Conservation (phyloP, 2,113 vertebrate genomes). For the Anarrhichthys ocellatus region DNA sequence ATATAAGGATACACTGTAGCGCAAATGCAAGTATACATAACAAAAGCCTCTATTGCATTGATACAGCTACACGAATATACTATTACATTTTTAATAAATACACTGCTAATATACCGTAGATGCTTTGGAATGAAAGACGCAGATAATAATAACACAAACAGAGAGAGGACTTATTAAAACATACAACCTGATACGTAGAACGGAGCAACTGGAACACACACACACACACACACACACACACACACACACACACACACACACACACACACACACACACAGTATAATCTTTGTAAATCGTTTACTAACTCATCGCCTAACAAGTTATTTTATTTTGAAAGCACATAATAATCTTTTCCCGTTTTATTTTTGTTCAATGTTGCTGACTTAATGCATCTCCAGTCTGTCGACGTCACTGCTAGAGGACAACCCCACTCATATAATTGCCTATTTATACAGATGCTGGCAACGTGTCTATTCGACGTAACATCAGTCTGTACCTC, state of each 20-base stretch:
- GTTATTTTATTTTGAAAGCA: constrained; percentile 57
- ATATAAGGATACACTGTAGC: too few species aligned
- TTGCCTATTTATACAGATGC: constrained; percentile 37
- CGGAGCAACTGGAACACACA: background rate
- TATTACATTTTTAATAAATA: background rate
- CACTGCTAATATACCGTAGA: background rate
- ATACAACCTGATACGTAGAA: background rate
- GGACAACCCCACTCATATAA: constrained; percentile 25
- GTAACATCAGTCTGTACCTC: background rate
- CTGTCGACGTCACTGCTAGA: constrained; percentile 32
- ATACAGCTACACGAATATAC: background rate
- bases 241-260: background rate
- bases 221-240: background rate
- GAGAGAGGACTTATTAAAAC: background rate
- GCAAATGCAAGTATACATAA: background rate
- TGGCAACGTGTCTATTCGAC: background rate
- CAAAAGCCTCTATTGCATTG: too few species aligned
- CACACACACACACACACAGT: background rate
- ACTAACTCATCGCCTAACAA: background rate
- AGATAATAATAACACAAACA: too few species aligned
- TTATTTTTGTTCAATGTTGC: background rate
- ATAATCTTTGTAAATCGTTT: background rate
- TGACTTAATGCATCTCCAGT: background rate
- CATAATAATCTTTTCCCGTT: accelerated
- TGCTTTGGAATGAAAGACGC: background rate